phyloP scores from a whole-genome alignment of 2,797 vertebrate genomes.

The Atherinosoma microstoma region DNA sequence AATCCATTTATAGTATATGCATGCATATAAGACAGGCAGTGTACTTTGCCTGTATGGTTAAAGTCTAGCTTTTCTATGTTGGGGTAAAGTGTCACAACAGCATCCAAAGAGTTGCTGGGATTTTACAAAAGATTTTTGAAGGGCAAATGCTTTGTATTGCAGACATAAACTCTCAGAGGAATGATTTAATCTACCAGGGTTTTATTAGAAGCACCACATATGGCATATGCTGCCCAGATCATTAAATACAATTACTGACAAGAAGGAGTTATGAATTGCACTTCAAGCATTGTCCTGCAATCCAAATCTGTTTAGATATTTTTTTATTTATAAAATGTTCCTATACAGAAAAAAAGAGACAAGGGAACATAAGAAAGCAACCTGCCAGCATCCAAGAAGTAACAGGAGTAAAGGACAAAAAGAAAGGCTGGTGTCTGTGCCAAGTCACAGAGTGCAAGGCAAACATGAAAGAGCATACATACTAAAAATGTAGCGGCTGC shows the following conservation, averaged over 20 bases:
- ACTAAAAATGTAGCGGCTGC: too few species aligned
- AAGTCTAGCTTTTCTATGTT: conserved; percentile 5
- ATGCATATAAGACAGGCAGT: not conserved
- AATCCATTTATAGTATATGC: not conserved
- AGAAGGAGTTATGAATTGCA: conserved; percentile 57
- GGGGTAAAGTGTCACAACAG: conserved; percentile 7
- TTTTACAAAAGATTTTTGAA: conserved; percentile 46
- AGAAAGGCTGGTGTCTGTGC: too few species aligned
- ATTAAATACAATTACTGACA: conserved; percentile 58
- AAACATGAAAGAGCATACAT: too few species aligned
- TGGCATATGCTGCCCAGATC: conserved; percentile 42
- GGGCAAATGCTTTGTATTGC: conserved; percentile 37
- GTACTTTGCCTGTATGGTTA: not conserved
- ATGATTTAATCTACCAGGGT: conserved; percentile 36
- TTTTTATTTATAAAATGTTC: too few species aligned
- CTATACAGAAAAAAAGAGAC: too few species aligned
- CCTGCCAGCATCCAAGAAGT: too few species aligned
- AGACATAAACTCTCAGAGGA: conserved; percentile 33
- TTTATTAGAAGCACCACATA: conserved; percentile 35
- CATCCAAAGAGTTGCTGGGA: conserved; percentile 17
- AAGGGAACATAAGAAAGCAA: too few species aligned
- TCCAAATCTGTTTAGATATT: conserved; percentile 58
- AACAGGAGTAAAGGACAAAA: too few species aligned
- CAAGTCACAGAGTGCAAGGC: too few species aligned
- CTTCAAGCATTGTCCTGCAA: conserved; percentile 51